Evolutionary conservation across 2,797 vertebrate species (phyloP).

Genomic region (Galagoides demidoff): DNA sequence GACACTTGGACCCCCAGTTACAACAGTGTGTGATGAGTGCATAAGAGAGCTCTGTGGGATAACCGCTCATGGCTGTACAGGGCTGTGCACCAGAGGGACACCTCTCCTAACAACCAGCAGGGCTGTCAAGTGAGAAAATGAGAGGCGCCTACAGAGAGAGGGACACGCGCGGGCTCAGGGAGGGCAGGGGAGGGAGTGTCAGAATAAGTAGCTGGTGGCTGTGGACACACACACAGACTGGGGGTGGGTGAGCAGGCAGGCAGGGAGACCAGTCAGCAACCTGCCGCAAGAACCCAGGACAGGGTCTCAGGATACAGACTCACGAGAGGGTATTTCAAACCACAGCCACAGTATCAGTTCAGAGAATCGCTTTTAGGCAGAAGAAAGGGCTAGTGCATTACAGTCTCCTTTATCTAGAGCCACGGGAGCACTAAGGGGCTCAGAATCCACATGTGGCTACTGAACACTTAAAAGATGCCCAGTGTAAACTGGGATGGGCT

Average conservation of each 20-base stretch:
- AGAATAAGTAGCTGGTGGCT: not conserved
- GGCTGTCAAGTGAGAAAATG: not conserved
- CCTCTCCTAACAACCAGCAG: not conserved
- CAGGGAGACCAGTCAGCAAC: not conserved
- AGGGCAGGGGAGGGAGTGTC: not conserved
- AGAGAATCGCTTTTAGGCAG: not conserved
- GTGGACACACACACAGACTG: not conserved
- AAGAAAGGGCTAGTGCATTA: not conserved
- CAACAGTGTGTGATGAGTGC: accelerated
- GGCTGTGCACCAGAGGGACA: accelerated
- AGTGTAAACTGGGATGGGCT: not conserved
- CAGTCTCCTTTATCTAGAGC: accelerated
- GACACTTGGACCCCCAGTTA: not conserved
- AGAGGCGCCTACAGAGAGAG: not conserved
- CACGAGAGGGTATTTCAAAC: not conserved
- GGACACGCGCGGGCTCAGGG: accelerated
- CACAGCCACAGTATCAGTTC: not conserved
- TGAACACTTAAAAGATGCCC: not conserved
- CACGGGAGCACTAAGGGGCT: accelerated
- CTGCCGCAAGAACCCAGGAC: not conserved
- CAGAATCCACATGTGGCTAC: not conserved
- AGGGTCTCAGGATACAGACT: not conserved
- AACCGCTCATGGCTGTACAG: too few relatives aligned
- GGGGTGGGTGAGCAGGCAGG: not conserved
- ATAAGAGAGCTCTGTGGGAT: accelerated